phyloP scores from a whole-genome alignment of 2,888 invertebrate species.

The Drosophila cracens region DNA sequence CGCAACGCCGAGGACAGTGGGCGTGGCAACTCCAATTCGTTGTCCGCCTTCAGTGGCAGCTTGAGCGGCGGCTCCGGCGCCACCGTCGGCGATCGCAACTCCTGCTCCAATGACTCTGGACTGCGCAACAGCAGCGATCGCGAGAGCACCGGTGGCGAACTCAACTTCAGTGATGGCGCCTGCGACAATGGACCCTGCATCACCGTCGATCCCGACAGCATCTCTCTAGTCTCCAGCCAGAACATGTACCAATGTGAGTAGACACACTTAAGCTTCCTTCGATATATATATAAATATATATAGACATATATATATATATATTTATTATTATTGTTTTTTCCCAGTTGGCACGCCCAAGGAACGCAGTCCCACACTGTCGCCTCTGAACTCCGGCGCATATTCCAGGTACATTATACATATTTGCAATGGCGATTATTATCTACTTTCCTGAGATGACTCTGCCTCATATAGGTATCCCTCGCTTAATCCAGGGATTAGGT shows the following conservation, averaged over 20 bases:
- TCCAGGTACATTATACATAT: conserved; percentile 86
- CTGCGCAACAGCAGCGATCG: conserved; percentile 92
- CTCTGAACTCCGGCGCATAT: conserved; percentile 91
- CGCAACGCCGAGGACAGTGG: conserved; percentile 89
- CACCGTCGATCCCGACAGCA: conserved; percentile 85
- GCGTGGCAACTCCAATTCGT: conserved; percentile 90
- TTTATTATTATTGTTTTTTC: neutral
- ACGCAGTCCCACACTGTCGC: conserved; percentile 93
- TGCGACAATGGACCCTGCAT: conserved; percentile 85
- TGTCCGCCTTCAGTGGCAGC: conserved; percentile 83
- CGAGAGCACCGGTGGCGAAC: conserved; percentile 91
- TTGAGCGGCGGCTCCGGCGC: conserved; percentile 83
- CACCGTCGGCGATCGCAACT: conserved; percentile 90
- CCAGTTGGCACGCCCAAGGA: conserved; percentile 92
- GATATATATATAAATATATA: neutral
- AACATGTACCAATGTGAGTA: conserved; percentile 85
- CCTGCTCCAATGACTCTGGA: conserved; percentile 94
- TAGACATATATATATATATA: neutral
- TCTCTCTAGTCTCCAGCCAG: conserved; percentile 85
- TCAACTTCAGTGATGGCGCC: conserved; percentile 90
- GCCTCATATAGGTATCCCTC: neutral
- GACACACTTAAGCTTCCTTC: neutral
- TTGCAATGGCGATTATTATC: neutral
- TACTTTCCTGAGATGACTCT: neutral
- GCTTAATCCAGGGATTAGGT: neutral